These are phyloP conservation scores for Ptychodera flava DNA, from an alignment of 35 echinoderm and acorn worm genomes.

Conservation along the genomic window DNA sequence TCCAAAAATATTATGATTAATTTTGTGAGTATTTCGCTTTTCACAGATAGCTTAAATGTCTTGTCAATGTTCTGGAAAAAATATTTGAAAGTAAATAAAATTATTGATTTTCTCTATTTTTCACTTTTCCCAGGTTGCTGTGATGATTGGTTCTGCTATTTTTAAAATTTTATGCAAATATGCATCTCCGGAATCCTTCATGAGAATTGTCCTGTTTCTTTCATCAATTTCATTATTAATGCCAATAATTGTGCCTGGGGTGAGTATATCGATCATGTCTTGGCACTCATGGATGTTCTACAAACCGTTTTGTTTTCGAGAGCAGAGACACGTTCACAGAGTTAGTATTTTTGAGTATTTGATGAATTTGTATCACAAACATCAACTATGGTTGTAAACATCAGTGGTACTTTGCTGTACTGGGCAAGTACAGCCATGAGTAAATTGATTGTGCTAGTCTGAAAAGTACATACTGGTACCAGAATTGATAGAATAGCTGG, in stretches of 20 bases:
- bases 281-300: neutral
- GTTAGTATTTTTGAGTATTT: too few relatives aligned
- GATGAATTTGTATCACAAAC: neutral
- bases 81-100: neutral
- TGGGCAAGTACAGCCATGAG: neutral
- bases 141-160: conserved; percentile 46
- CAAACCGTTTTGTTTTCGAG: too few relatives aligned
- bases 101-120: neutral
- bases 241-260: conserved; percentile 33
- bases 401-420: neutral
- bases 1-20: neutral
- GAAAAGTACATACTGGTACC: too few relatives aligned
- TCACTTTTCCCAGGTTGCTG: conserved; percentile 28
- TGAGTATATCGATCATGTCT: conserved; percentile 10
- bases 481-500: too few relatives aligned
- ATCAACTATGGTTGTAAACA: neutral
- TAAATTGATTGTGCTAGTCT: neutral
- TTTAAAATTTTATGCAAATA: conserved; percentile 24
- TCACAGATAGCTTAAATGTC: neutral
- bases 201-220: conserved; percentile 30
- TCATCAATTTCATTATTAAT: conserved; percentile 17
- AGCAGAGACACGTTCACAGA: too few relatives aligned
- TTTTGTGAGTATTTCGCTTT: neutral
- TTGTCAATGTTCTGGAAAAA: neutral
- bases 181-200: conserved; percentile 29